Evolutionary conservation across 2,888 invertebrate species (phyloP).

Genomic region (Lingula anatina): DNA sequence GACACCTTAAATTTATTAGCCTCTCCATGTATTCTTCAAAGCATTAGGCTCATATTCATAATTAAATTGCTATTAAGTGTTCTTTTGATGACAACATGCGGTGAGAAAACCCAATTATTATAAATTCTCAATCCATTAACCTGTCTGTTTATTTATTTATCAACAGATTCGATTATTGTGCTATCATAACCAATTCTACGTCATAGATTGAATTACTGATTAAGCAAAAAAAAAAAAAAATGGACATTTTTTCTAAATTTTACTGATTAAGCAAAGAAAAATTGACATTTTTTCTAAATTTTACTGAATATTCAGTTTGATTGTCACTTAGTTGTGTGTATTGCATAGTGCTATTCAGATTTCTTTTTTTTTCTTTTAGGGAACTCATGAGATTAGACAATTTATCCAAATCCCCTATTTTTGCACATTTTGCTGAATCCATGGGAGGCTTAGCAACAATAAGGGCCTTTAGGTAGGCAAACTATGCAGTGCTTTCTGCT

Average conservation of each 20-base stretch:
- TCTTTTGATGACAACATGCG: too few relatives aligned
- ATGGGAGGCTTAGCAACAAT: conserved; percentile 70
- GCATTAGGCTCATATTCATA: too few relatives aligned
- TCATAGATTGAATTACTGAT: neutral
- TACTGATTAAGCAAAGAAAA: neutral
- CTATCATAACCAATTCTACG: too few relatives aligned
- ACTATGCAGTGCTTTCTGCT: too few relatives aligned
- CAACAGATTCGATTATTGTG: too few relatives aligned
- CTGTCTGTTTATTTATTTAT: too few relatives aligned
- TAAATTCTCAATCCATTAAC: too few relatives aligned
- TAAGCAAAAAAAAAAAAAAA: neutral
- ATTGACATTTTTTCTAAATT: neutral
- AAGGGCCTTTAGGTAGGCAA: conserved; percentile 66
- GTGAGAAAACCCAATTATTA: too few relatives aligned
- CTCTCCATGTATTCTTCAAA: too few relatives aligned
- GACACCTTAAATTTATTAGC: conserved; percentile 55
- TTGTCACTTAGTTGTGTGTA: too few relatives aligned
- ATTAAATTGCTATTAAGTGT: too few relatives aligned
- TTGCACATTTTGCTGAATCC: conserved; percentile 72
- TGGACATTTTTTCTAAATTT: neutral
- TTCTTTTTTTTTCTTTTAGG: conserved; percentile 52
- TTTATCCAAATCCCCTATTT: conserved; percentile 68
- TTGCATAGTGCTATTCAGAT: conserved; percentile 26
- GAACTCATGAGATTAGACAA: conserved; percentile 76
- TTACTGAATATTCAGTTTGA: too few relatives aligned